phyloP scores from a whole-genome alignment of 1,140 invertebrate genomes.

The Lysiphlebus fabarum region DNA sequence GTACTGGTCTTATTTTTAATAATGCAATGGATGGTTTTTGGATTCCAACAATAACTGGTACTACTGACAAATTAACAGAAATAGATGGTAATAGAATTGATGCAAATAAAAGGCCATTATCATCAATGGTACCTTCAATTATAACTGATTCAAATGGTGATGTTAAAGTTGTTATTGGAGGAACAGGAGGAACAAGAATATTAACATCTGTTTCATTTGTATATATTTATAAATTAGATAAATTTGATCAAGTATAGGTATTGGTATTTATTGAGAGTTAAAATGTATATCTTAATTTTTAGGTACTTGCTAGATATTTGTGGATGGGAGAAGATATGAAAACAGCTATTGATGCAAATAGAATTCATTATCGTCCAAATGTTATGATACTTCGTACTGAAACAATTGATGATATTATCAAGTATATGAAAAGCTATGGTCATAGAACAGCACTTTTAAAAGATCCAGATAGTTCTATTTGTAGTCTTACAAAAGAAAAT shows the following conservation, averaged over 20 bases:
- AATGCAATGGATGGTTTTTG: conserved; percentile 96
- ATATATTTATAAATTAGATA: no score
- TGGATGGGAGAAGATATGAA: conserved; percentile 86
- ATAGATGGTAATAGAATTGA: conserved; percentile 71
- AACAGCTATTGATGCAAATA: conserved; percentile 78
- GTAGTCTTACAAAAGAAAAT: conserved; percentile 62
- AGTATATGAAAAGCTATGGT: conserved; percentile 65
- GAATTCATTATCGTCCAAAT: conserved; percentile 93
- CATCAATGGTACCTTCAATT: conserved; percentile 88
- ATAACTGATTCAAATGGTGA: conserved; percentile 70
- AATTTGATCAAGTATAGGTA: no score
- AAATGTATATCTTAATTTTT: conserved; percentile 31
- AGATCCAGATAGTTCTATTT: conserved; percentile 65
- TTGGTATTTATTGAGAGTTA: conserved; percentile 7
- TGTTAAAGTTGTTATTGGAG: conserved; percentile 79
- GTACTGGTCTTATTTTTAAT: conserved; percentile 91
- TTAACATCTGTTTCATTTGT: conserved; percentile 78
- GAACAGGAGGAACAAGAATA: conserved; percentile 91
- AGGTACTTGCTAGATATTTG: conserved; percentile 77
- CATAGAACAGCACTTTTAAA: conserved; percentile 62
- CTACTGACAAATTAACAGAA: conserved; percentile 66
- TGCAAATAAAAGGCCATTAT: conserved; percentile 81
- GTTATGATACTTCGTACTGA: conserved; percentile 83
- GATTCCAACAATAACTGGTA: conserved; percentile 64
- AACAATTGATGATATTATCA: conserved; percentile 67